Evolutionary conservation across 2,888 invertebrate species (phyloP).

Genomic region (Lycocerus yunnanus): DNA sequence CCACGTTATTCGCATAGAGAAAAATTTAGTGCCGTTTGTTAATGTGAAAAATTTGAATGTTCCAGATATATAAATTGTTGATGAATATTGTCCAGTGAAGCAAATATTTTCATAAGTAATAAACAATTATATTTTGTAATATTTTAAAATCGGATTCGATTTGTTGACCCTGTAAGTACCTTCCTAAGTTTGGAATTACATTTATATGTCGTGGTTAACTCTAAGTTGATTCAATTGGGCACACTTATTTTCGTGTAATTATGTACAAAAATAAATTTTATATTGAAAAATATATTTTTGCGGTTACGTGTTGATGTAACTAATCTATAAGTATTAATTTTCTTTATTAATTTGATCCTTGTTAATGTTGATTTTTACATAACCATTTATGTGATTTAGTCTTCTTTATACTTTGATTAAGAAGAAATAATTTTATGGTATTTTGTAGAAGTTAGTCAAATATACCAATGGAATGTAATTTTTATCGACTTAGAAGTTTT

Average conservation of each 20-base stretch:
- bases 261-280: neutral
- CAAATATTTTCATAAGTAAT: slow-evolving; percentile 10
- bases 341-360: neutral
- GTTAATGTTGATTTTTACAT: neutral
- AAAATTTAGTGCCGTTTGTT: slow-evolving; percentile 35
- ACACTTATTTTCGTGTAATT: neutral
- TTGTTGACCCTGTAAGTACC: neutral
- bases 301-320: neutral
- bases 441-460: neutral
- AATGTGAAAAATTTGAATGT: neutral
- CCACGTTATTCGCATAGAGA: slow-evolving; percentile 82
- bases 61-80: slow-evolving; percentile 21
- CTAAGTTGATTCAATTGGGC: neutral
- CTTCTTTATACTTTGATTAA: neutral
- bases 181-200: neutral
- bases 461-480: slow-evolving; percentile 16
- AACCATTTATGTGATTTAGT: neutral
- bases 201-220: neutral
- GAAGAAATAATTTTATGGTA: neutral
- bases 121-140: slow-evolving; percentile 1
- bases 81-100: slow-evolving; percentile 14
- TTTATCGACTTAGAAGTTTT: slow-evolving; percentile 22
- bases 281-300: neutral
- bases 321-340: neutral
- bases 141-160: neutral